Base-by-base conservation (phyloP, 2,797 vertebrate species). In the Paramormyrops hopkinsi region DNA sequence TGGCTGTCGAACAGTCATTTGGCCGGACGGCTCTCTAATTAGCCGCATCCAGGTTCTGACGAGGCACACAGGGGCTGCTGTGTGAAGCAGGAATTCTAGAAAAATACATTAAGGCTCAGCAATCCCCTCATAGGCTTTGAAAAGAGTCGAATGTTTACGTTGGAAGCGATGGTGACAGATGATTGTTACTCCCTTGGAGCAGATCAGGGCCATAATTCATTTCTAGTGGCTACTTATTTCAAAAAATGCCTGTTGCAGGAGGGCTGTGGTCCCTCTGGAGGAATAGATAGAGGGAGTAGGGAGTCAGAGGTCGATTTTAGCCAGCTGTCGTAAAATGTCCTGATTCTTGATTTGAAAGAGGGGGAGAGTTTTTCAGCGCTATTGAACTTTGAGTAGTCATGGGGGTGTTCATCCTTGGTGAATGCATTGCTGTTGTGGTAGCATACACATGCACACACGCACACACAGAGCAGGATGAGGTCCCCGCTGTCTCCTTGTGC, bases 71-170 rank as follows among this genome's bases (percentile, higher is more conserved):
- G 56, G 11, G 50, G 53, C 48, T 86, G 33, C 33, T 59, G 54
- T 87, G 33, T 86, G 53, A 87, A 62, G 53, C 86, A 53, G 83
- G 22, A 41, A 12, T 59, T 62, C 17, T 87, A 54, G 44, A 69
- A 88, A 88, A 88, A 48, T 3, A 65, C 33, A 44, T 59, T 59
- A 22, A 22, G 25, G 29, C 53, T 62, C 17, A 87, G 33, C 54
- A 53, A 14, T 85, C 46, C 41, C 44, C 46, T 59, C 44, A 17
- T 12, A 5, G 19, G 41, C 82, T 86, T 25, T 65, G n/a, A 53
- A 51, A 85, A 86, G 82, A 89, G 59, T 85, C 54, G 1, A 89
- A 86, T 89, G 88, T 89, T 86, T 85, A 48, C 29, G 17, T 37
- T 84, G 82, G 82, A 89, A 46, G 19, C 12, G n/a, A 69, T n/a